These are phyloP conservation scores for Sardinella longiceps DNA, from an alignment of 2,797 vertebrate genomes.

Conservation along the genomic window DNA sequence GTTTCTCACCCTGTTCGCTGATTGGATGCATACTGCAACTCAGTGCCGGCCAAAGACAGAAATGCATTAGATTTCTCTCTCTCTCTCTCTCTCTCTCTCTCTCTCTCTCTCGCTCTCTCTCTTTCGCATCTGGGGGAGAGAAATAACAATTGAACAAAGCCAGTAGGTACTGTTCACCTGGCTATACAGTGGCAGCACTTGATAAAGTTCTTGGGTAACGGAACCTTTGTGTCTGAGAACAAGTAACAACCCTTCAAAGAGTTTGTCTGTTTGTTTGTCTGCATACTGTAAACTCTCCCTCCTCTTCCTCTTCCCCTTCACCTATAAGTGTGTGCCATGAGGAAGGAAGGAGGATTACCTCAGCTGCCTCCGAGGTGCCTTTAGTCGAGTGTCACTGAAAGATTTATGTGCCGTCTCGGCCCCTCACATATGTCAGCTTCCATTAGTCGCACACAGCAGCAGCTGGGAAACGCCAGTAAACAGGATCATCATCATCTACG, in stretches of 20 bases:
- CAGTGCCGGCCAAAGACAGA: too few relatives aligned
- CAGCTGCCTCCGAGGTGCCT: slow-evolving; percentile 21
- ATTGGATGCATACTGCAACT: too few relatives aligned
- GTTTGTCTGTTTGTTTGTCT: not conserved
- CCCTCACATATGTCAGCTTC: slow-evolving; percentile 71
- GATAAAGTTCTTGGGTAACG: too few relatives aligned
- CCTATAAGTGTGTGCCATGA: not conserved
- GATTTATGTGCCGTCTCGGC: slow-evolving; percentile 70
- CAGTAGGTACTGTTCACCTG: too few relatives aligned
- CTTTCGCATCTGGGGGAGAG: too few relatives aligned
- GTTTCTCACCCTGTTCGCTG: too few relatives aligned
- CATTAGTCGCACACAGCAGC: slow-evolving; percentile 70
- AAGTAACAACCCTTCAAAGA: not conserved
- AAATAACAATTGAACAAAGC: too few relatives aligned
- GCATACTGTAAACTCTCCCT: not conserved
- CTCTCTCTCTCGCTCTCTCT: too few relatives aligned
- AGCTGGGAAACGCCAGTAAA: slow-evolving; percentile 70
- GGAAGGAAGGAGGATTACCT: not conserved
- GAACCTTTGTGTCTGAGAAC: too few relatives aligned
- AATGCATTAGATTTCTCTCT: too few relatives aligned
- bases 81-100: too few relatives aligned
- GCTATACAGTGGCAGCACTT: too few relatives aligned
- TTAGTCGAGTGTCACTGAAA: slow-evolving; percentile 48
- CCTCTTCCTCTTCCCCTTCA: not conserved
- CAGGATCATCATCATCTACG: slow-evolving; percentile 66